Evolutionary conservation across 2,113 vertebrate genomes (phyloP), one percentile per base, ranked within the genome.

Genomic region (Ciconia boyciana): DNA sequence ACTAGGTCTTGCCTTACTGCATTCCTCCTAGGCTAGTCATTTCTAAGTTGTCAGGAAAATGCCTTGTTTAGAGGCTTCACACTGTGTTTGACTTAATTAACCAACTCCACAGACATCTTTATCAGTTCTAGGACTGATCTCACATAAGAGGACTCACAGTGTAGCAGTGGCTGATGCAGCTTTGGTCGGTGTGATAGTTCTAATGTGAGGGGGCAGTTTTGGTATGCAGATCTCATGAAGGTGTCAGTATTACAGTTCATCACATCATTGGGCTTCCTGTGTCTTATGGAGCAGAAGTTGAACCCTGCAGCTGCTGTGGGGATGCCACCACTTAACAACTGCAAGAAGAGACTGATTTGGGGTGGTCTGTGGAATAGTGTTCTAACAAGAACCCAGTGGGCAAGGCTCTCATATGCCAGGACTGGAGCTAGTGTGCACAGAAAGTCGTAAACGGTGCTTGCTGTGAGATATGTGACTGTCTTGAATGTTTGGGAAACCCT

Each of bases 111-210:
- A 58, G 28, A 13, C 11, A 4, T 13, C 29, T 44, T 57, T 77
- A 64, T 55, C 31, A 57, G 26, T 25, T 43, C 16, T 52, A 12
- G 54, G 18, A 28, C 16, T 57, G 29, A 29, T 57, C 25, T 70
- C 10, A 1, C 8, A 0, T 54, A 49, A 65, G 9, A 36, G 12
- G 18, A 48, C 9, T 7, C 8, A 1, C 16, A 11, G 31, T 5
- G 17, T 65, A 28, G 20, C 13, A 25, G 46, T 10, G 26, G 6
- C 71, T 87, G 41, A 6, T 1, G 4, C 16, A 20, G 25, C 49
- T 62, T 61, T 49, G 43, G 24, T 51, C 8, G 22, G 28, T 31
- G 55, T 26, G 17, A 7, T 52, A 70, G 52, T 21, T 31, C 31
- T 43, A 12, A 28, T 46, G 4, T 9, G 34, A 69, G 43, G 39